Base-by-base conservation (phyloP, 2,797 vertebrate species). In the Clamator glandarius region DNA sequence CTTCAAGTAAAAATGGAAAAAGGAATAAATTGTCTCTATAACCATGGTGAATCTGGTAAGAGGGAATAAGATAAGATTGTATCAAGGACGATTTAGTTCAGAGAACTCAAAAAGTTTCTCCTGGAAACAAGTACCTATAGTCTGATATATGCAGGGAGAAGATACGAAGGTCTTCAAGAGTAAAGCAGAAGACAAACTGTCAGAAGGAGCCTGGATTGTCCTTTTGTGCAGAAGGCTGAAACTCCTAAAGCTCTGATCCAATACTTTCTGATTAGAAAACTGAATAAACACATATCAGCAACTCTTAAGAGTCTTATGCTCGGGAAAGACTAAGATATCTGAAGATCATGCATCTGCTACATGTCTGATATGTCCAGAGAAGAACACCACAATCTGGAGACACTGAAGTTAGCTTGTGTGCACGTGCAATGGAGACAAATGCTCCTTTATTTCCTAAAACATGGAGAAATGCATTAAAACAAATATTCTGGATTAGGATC, bases 401-500 rank as follows among this genome's bases (percentile, higher is more conserved):
- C 12, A 10, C 21, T 23, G 23, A 79, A 69, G 31, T 36, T 70
- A 52, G 4, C 24, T 88, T 82, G 14, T 79, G 48, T 35, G 19
- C 41, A 29, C 8, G n/a, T 77, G 52, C 25, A 70, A 26, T n/a
- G 35, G 57, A 91, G 68, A 87, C 61, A 93, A 90, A 87, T 64
- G 24, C 2, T 90, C 36, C 64, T 93, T 93, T 87, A 59, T 95
- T 93, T 79, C 86, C 61, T 36, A 12, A 57, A 95, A 51, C 59
- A 73, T 36, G 41, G 80, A 46, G 55, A 96, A 94, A 77, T 61
- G 31, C 28, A 44, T 64, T 74, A 75, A 54, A 92, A 76, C 55
- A 70, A 94, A 62, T 87, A 62, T 76, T 91, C 84, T 74, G 59
- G 20, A 23, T 76, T 84, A 83, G 72, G 89, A 90, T 96, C 90